phyloP scores from a whole-genome alignment of 1,140 invertebrate genomes.

The Glossosoma conforme region DNA sequence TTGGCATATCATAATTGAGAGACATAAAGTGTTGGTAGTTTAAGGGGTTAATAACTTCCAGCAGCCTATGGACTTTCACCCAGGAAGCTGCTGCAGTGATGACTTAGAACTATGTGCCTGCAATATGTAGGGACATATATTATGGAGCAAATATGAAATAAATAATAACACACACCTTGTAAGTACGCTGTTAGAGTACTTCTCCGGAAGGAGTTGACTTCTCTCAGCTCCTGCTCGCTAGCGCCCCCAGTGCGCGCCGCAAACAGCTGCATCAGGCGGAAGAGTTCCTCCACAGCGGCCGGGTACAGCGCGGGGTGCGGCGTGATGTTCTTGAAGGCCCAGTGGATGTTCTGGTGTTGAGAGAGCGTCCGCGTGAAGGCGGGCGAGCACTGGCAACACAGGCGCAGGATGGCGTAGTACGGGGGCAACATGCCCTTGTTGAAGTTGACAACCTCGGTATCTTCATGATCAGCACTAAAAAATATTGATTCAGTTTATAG shows the following conservation, averaged over 20 bases:
- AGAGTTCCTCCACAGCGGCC: constrained; percentile 83
- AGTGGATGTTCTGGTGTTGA: constrained; percentile 90
- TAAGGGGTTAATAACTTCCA: no score
- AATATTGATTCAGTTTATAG: no score
- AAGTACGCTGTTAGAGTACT: constrained; percentile 80
- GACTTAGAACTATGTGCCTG: no score
- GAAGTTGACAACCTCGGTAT: constrained; percentile 89
- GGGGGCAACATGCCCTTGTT: constrained; percentile 90
- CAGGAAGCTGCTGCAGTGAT: no score
- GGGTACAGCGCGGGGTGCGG: constrained; percentile 90
- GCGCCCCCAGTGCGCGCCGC: constrained; percentile 70
- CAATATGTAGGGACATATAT: no score
- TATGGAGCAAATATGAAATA: no score
- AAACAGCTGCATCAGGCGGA: constrained; percentile 83
- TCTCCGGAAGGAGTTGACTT: constrained; percentile 76
- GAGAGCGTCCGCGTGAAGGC: constrained; percentile 80
- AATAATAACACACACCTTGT: constrained; percentile 51
- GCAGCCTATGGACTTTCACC: no score
- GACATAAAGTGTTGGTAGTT: no score
- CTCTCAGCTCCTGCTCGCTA: constrained; percentile 71
- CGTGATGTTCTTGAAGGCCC: constrained; percentile 95
- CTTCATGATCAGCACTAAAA: constrained; percentile 85
- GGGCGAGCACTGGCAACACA: constrained; percentile 84
- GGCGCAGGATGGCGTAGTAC: constrained; percentile 85
- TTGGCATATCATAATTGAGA: no score